Percentiles rank a stretch among this genome's conserved stretches.
Conservation (phyloP, 2,888 invertebrate genomes). For the Anaspis maculata region DNA sequence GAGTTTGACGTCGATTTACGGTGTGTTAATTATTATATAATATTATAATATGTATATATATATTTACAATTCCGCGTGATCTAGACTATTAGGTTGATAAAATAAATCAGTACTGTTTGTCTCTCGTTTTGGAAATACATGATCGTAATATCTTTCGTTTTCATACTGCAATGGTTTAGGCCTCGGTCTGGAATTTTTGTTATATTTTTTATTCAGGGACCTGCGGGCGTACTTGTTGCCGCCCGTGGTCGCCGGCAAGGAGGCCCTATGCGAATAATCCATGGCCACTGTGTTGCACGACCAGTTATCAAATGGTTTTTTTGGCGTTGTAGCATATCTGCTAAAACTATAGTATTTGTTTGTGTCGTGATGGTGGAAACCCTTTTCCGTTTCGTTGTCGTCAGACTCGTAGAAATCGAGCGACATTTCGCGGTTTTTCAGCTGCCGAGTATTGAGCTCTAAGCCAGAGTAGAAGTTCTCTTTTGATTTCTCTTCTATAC, state of each 20-base stretch:
- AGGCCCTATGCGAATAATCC: conserved; percentile 26
- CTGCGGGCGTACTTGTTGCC: conserved; percentile 26
- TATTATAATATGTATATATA: conserved; percentile 10
- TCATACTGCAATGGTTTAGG: conserved; percentile 53
- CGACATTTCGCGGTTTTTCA: conserved; percentile 25
- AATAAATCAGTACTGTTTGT: conserved; percentile 30
- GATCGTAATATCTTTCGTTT: conserved; percentile 53
- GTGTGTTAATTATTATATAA: conserved; percentile 10
- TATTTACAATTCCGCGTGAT: conserved; percentile 42
- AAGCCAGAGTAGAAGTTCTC: conserved; percentile 33
- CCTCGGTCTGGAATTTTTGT: conserved; percentile 40
- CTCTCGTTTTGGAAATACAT: conserved; percentile 47
- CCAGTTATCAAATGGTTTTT: conserved; percentile 32
- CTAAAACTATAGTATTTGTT: conserved; percentile 36
- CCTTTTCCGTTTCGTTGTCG: conserved; percentile 28
- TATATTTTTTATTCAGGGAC: conserved; percentile 24
- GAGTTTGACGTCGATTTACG: no score
- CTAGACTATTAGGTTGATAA: conserved; percentile 37
- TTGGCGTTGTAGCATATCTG: conserved; percentile 28
- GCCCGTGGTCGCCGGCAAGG: conserved; percentile 21
- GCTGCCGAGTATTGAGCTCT: conserved; percentile 26
- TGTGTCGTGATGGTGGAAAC: conserved; percentile 24
- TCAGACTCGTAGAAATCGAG: conserved; percentile 34
- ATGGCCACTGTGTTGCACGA: conserved; percentile 29
- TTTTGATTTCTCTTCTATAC: conserved; percentile 35